Evolutionary conservation across 2,797 vertebrate genomes (phyloP), one percentile per base, ranked within the genome.

Genomic region (Acomys russatus): DNA sequence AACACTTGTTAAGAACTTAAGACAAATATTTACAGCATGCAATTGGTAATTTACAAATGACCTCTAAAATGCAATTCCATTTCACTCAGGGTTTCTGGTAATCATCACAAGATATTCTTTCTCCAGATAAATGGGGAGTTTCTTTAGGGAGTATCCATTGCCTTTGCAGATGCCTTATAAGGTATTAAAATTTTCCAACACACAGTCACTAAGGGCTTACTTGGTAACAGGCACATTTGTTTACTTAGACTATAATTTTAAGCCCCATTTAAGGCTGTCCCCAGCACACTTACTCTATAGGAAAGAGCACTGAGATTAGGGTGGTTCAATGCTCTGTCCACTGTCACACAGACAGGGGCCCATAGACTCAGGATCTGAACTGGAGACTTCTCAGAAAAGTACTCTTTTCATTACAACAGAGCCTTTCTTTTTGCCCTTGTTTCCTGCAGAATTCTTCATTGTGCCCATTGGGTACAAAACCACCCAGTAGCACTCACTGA

Each of bases 41-140:
- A 5, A 70, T 44, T 64, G 18, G 35, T n/a, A 91, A 86, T 89
- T 79, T 88, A n/a, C 73, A 77, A 82, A 90, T 77, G 22, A 51
- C 74, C 70, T 88, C 51, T 59, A 51, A 91, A 94, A 83, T 76
- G 35, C 23, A 87, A 76, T 71, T 96, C 7, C 9, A 49, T 23
- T 89, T 33, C 70, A 76, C 22, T 71, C 33, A 94, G 73, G 28
- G 61, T 91, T 92, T 80, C 68, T 94, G 28, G 61, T 63, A 44
- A 83, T 79, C 56, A 84, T 9, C 71, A 82, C 84, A 85, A 79
- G 78, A 64, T 92, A 68, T 10, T 74, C 1, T 84, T 14, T 92
- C 14, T 86, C 30, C 33, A 63, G 30, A 73, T 44, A 71, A 35
- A 71, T 28, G 71, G 35, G 22, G 74, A 51, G 1, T 49, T 89